Evolutionary conservation across 2,888 invertebrate species (phyloP).

Genomic region (Subacronicta megacephala): DNA sequence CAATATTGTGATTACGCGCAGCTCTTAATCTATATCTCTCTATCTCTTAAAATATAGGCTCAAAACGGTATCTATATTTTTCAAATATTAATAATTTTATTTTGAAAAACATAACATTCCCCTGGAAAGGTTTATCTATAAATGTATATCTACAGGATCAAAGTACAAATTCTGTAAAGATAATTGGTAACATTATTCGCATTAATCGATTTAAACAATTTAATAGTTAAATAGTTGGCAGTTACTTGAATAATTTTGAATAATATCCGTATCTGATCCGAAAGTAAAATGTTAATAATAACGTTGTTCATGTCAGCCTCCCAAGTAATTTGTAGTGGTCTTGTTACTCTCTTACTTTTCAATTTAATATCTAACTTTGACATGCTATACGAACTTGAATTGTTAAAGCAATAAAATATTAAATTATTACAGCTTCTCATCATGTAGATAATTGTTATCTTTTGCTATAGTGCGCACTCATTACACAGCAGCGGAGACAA

Average conservation of each 20-base stretch:
- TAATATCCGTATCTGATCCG: constrained; percentile 30
- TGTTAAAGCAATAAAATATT: constrained; percentile 46
- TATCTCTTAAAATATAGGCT: neutral
- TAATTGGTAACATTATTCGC: too few species aligned
- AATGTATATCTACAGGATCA: too few species aligned
- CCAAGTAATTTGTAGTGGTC: constrained; percentile 30
- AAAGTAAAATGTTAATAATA: constrained; percentile 22
- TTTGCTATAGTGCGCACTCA: constrained; percentile 62
- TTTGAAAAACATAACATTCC: neutral
- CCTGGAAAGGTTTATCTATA: neutral
- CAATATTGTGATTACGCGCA: constrained; percentile 22
- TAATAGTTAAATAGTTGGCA: constrained; percentile 2
- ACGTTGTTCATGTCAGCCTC: constrained; percentile 13
- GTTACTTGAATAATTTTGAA: constrained; percentile 38
- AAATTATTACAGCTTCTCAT: constrained; percentile 51
- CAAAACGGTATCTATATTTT: neutral
- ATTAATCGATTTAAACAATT: too few species aligned
- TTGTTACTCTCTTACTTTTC: constrained; percentile 33
- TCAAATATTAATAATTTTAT: neutral
- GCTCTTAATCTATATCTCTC: neutral
- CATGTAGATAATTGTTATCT: constrained; percentile 64
- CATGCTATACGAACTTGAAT: constrained; percentile 26
- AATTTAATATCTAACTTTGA: constrained; percentile 43
- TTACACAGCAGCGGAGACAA: constrained; percentile 67
- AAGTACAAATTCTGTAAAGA: too few species aligned